Evolutionary conservation across 2,797 vertebrate genomes (phyloP), one percentile per base, ranked within the genome.

Genomic region (Lagocephalus sceleratus): DNA sequence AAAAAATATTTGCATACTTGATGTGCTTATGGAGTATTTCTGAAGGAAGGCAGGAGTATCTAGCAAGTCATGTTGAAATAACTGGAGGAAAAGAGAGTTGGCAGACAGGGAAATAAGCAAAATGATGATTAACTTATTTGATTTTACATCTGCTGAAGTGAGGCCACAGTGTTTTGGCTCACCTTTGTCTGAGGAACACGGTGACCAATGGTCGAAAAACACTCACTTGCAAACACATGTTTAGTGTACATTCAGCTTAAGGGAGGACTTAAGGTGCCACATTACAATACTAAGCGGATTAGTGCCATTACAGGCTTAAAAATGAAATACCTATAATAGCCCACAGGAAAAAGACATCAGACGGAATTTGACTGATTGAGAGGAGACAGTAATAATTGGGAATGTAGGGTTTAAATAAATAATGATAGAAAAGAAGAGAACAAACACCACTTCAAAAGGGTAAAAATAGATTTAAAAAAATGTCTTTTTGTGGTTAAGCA

Each of bases 1-100:
- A 66, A 78, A 73, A 2, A 63, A 60, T 82, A 89, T 85, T 87
- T 80, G 81, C 83, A 88, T 85, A 85, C 62, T 77, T 2, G 1
- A 71, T 75, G 67, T 56, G 51, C 54, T 74, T 75, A 70, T 80
- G 79, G 57, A 42, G 63, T 58, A 62, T 72, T 73, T 75, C 55
- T 81, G 64, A 85, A 73, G 66, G 64, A 65, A 47, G 51, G 65
- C 25, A 26, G 23, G 60, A 50, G 32, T 66, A 70, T 70, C 44
- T 56, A 50, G 47, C 21, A 38, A 50, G 46, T 6, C 51, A 51
- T 51, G 54, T 55, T 19, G 50, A 67, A 66, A 51, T n/a, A 38
- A 39, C 26, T 7, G 6, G 40, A 19, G 40, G 5, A n/a, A 42
- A 19, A 40, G 6, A 40, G 12, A 19, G 40, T n/a, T 42, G 40